Percentiles rank a stretch among this genome's conserved stretches.
phyloP scores from a whole-genome alignment of 2,113 vertebrate species.

The Suncus etruscus region DNA sequence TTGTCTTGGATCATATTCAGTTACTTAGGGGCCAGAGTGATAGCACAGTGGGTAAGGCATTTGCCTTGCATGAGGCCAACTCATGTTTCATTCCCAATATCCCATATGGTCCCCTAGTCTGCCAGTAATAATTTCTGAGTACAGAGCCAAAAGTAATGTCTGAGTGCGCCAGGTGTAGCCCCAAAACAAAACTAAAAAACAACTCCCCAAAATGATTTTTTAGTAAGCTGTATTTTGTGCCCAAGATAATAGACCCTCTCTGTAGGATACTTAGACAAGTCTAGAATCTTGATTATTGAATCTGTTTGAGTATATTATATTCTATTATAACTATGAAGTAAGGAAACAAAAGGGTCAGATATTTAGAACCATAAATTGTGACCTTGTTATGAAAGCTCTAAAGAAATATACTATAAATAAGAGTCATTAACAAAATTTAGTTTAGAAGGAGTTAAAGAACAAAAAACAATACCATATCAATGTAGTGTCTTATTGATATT shows the following conservation, averaged over 20 bases:
- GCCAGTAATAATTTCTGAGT: no score
- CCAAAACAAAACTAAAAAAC: no score
- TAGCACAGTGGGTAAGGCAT: no score
- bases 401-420: neutral
- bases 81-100: no score
- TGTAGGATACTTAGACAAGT: neutral
- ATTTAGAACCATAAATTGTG: neutral
- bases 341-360: slow-evolving; percentile 21
- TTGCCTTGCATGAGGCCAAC: no score
- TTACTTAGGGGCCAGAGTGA: no score
- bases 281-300: slow-evolving; percentile 8
- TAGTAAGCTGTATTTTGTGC: slow-evolving; percentile 34
- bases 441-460: neutral
- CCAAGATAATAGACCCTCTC: slow-evolving; percentile 26
- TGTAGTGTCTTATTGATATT: no score
- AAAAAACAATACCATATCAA: no score
- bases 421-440: slow-evolving; percentile 19
- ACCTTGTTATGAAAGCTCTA: slow-evolving; percentile 1
- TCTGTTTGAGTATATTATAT: slow-evolving; percentile 13
- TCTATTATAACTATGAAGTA: neutral
- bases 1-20: slow-evolving; percentile 6
- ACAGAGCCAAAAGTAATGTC: no score
- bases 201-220: no score
- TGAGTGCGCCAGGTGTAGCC: no score
- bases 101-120: no score